Evolutionary conservation across 2,797 vertebrate species (phyloP).

Genomic region (Sorex maritimensis): DNA sequence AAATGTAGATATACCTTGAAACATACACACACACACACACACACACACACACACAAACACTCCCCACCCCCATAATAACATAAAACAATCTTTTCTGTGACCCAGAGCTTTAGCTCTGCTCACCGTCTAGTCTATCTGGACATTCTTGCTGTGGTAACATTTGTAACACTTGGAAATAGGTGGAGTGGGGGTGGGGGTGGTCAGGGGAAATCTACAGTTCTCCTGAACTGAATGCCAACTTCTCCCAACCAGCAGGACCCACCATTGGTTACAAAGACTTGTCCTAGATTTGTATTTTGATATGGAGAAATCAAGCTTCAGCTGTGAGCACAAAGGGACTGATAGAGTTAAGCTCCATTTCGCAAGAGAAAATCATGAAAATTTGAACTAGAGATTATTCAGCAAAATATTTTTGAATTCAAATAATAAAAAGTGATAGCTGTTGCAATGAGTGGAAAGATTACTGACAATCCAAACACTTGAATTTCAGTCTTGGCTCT

Average conservation of each 20-base stretch:
- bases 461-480: not conserved
- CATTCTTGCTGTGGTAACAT: not conserved
- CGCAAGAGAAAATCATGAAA: constrained; percentile 27
- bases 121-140: not conserved
- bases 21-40: too few species aligned
- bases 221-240: constrained; percentile 41
- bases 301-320: constrained; percentile 5
- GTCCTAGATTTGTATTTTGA: constrained; percentile 62
- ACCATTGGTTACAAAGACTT: not conserved
- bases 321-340: not conserved
- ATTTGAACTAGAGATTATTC: constrained; percentile 29
- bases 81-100: constrained; percentile 72
- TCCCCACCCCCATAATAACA: constrained; percentile 45
- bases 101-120: constrained; percentile 15
- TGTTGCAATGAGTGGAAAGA: constrained; percentile 3
- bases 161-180: not conserved
- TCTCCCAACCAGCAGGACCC: not conserved
- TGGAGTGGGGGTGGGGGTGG: too few species aligned
- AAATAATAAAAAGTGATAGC: constrained; percentile 12
- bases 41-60: constrained; percentile 30
- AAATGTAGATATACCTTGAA: constrained; percentile 52
- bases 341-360: not conserved
- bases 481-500: not conserved
- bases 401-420: constrained; percentile 40
- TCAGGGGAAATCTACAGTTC: not conserved